Evolutionary conservation across 35 echinoderm and acorn worm genomes (phyloP).

Genomic region (Lytechinus pictus): DNA sequence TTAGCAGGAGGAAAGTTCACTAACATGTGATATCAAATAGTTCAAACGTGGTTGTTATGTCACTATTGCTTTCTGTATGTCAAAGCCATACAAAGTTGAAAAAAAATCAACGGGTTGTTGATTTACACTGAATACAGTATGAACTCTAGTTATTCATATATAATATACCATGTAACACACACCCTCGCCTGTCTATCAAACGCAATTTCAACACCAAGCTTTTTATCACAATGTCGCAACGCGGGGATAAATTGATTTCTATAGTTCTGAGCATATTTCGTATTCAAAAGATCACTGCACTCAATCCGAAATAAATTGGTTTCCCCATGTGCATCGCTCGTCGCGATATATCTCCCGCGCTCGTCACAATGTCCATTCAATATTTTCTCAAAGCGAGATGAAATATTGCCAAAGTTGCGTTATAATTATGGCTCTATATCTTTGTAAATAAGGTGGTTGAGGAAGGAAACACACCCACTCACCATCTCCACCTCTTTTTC

Average conservation of each 20-base stretch:
- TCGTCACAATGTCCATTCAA: not conserved
- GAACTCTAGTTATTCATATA: too few relatives aligned
- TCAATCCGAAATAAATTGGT: not conserved
- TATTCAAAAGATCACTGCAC: not conserved
- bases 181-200: not conserved
- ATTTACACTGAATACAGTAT: too few relatives aligned
- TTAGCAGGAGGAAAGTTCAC: too few relatives aligned
- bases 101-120: too few relatives aligned
- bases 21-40: too few relatives aligned
- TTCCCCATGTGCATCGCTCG: not conserved
- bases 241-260: not conserved
- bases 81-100: too few relatives aligned
- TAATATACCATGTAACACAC: not conserved
- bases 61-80: too few relatives aligned
- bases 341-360: not conserved
- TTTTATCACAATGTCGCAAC: not conserved
- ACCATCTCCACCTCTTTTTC: not conserved
- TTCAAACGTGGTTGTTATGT: too few relatives aligned
- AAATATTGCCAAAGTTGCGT: not conserved
- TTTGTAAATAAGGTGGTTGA: not conserved
- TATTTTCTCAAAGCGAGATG: not conserved
- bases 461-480: not conserved
- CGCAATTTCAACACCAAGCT: not conserved
- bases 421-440: not conserved
- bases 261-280: not conserved